Percentiles rank a stretch among this genome's conserved stretches.
Conservation (phyloP, 2,113 vertebrate species). For the Xerus inauris region DNA sequence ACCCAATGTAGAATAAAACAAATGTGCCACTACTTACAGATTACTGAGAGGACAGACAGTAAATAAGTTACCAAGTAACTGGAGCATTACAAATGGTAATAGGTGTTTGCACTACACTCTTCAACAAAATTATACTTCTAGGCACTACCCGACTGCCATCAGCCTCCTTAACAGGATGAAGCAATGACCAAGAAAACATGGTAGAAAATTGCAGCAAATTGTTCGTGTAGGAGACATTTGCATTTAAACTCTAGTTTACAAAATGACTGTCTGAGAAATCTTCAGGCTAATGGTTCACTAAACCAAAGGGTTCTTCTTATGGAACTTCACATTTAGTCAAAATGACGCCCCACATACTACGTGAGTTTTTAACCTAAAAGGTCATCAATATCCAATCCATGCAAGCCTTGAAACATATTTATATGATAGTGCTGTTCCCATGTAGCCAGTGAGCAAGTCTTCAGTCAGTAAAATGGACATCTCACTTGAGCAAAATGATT, state of each 20-base stretch:
- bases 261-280: slow-evolving; percentile 30
- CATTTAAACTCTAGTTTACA: slow-evolving; percentile 61
- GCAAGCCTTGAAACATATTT: background rate
- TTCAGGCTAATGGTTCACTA: background rate
- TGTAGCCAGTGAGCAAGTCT: background rate
- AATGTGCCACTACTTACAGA: background rate
- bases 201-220: slow-evolving; percentile 61
- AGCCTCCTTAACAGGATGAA: slow-evolving; percentile 25
- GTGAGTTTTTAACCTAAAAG: background rate
- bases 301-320: background rate
- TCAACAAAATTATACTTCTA: slow-evolving; percentile 56
- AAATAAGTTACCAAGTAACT: slow-evolving; percentile 23
- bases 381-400: background rate
- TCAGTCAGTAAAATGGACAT: background rate
- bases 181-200: slow-evolving; percentile 2
- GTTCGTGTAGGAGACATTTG: slow-evolving; percentile 12
- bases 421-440: background rate
- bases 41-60: background rate
- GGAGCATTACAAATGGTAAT: slow-evolving; percentile 41
- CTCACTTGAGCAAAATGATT: background rate
- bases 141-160: background rate
- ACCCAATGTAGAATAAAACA: background rate
- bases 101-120: background rate
- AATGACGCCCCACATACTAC: background rate
- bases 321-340: background rate